Evolutionary conservation across 2,797 vertebrate genomes (phyloP).

Genomic region (Gallinago nigripennis): DNA sequence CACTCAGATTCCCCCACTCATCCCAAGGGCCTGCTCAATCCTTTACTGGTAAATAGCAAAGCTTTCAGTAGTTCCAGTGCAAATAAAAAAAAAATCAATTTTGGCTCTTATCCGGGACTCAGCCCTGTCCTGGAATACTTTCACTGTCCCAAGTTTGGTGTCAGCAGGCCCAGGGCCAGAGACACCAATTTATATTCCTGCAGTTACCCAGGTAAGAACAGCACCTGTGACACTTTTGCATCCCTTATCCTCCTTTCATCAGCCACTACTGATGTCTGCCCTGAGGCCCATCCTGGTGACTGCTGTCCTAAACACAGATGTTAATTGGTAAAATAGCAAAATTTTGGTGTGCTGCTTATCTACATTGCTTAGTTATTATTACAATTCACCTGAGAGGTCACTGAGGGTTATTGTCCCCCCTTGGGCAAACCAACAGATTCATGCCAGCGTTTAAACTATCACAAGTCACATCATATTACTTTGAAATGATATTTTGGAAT

Average conservation of each 20-base stretch:
- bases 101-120: not conserved
- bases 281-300: not conserved
- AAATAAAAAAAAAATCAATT: not conserved
- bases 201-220: not conserved
- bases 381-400: not conserved
- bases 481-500: not conserved
- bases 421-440: not conserved
- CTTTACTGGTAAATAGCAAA: not conserved
- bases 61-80: not conserved
- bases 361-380: not conserved
- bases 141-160: not conserved
- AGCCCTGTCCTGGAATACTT: not conserved
- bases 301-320: not conserved
- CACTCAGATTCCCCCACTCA: not conserved
- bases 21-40: not conserved
- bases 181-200: not conserved
- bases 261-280: not conserved
- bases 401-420: not conserved
- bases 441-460: not conserved
- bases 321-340: not conserved
- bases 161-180: not conserved
- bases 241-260: not conserved
- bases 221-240: not conserved
- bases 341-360: not conserved
- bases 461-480: not conserved